Conservation (phyloP, 2,113 vertebrate species). For the Calidris pygmaea region DNA sequence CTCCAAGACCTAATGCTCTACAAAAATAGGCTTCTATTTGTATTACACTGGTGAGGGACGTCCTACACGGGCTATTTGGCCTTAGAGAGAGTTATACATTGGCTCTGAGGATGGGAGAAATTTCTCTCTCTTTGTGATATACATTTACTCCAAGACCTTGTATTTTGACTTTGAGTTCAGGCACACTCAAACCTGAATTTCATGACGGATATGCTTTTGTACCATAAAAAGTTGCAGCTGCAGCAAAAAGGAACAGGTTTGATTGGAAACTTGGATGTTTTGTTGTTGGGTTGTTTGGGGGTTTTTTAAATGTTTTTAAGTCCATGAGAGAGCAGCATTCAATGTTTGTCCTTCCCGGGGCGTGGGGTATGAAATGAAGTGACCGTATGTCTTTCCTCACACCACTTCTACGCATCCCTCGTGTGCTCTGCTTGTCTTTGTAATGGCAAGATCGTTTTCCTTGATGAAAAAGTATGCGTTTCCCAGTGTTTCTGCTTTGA, state of each 20-base stretch:
- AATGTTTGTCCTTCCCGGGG: background rate
- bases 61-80: background rate
- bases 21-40: constrained; percentile 3
- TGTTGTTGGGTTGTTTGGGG: background rate
- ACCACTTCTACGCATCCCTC: background rate
- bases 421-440: background rate
- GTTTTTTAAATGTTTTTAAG: background rate
- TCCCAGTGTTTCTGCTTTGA: background rate
- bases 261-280: background rate
- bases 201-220: background rate
- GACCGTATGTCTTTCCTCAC: fast-evolving
- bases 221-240: background rate
- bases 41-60: background rate
- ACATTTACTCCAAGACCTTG: background rate
- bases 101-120: background rate
- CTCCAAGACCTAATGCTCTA: background rate
- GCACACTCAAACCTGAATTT: background rate
- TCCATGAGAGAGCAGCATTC: background rate
- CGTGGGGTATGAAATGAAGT: background rate
- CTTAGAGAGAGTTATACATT: fast-evolving
- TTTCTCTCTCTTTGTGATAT: background rate
- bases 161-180: background rate
- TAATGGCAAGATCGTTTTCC: background rate
- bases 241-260: background rate
- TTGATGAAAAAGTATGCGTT: background rate